Base-by-base conservation (phyloP, 2,797 vertebrate species). In the Pseudochromis fuscus region DNA sequence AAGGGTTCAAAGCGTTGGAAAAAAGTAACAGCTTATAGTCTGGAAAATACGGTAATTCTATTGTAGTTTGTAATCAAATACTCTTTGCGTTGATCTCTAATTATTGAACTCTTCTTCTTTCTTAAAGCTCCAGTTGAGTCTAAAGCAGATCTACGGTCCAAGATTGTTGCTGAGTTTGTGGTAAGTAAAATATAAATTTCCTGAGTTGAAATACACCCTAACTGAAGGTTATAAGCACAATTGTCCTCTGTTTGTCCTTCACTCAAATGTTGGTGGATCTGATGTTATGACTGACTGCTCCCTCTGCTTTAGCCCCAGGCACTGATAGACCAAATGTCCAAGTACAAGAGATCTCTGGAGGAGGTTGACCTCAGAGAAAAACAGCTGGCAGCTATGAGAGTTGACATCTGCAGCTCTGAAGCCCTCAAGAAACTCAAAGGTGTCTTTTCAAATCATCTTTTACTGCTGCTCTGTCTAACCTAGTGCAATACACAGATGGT, bases 111-210 rank as follows among this genome's bases (percentile, higher is more conserved):
- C 10, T 25, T 18, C 33, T 19, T 53, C 82, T 67, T 67, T 58
- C 15, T 78, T 69, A 27, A 68, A 96, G 96, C 94, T 72, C 95
- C 96, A 25, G 80, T 91, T 0, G 96, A 95, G 86, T 94, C 94
- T 0, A 98, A 96, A 86, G 96, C 96, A 16, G 96, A 95, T 67
- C 87, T 98, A 19, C 96, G 94, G 81, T 99, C 98, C 59, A 99
- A 97, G 91, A 95, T 99, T 42, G 96, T 99, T 19, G 97, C 97
- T 0, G 98, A 99, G 88, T 99, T 99, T 93, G 94, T 97, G 93
- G 98, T 99, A 93, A 97, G 96, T 86, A 40, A 18, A 13, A 66
- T 25, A 19, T 25, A 42, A 21, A 59, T 3, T 13, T 38, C 18
- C 18, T 38, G 33, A 35, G 12, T 3, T 35, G 2, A 35, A 35